A percentile compares a stretch with the other conserved stretches of the same genome.
Conservation (phyloP, 2,888 invertebrate genomes). For the Tenthredo notha region DNA sequence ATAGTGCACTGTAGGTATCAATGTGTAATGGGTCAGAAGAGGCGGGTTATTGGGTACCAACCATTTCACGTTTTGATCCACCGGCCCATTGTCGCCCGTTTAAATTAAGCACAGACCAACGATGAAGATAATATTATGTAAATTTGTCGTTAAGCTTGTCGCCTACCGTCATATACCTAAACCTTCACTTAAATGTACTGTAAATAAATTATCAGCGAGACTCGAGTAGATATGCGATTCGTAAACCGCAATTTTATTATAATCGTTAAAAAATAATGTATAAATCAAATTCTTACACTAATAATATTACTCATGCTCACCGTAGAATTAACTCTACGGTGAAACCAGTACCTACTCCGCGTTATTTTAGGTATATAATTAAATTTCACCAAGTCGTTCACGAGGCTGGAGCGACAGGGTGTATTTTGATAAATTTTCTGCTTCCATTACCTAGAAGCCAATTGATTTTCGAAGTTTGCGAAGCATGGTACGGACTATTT, state of each 20-base stretch:
- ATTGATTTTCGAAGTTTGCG: constrained; percentile 11
- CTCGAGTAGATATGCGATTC: background rate
- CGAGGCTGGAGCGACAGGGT: background rate
- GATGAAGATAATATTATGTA: constrained; percentile 41
- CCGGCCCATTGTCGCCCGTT: constrained; percentile 43
- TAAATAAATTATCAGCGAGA: constrained; percentile 34
- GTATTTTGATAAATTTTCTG: constrained; percentile 29
- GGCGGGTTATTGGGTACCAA: constrained; percentile 54
- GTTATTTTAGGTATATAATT: constrained; percentile 42
- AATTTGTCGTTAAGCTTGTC: constrained; percentile 55
- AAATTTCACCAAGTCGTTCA: constrained; percentile 25
- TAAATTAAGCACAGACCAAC: constrained; percentile 49
- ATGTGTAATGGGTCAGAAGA: constrained; percentile 58
- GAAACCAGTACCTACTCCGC: background rate
- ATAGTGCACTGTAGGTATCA: constrained; percentile 51
- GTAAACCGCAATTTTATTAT: background rate
- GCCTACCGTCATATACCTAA: constrained; percentile 34
- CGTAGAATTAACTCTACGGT: background rate
- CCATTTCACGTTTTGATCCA: constrained; percentile 52
- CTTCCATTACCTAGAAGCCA: constrained; percentile 11
- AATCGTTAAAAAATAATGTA: background rate
- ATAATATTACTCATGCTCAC: background rate
- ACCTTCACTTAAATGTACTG: constrained; percentile 25
- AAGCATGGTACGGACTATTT: background rate
- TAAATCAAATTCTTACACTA: background rate